A percentile compares a stretch with the other conserved stretches of the same genome.
These are phyloP conservation scores for Tiphia femorata DNA, from an alignment of 2,888 invertebrate species.

Conservation along the genomic window DNA sequence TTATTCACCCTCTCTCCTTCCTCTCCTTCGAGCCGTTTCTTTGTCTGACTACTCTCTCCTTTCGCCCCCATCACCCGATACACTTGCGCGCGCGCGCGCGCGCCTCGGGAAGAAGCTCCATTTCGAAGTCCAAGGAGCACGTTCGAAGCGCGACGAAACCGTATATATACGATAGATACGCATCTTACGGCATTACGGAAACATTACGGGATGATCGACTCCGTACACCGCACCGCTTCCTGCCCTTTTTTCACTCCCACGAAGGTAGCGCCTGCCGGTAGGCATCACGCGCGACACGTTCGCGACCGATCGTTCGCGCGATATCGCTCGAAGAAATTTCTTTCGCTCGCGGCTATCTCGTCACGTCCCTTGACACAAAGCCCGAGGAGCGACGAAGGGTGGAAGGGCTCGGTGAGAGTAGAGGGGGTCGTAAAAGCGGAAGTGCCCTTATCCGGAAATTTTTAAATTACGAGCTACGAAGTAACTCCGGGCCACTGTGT, in stretches of 20 bases:
- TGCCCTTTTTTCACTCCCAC: constrained; percentile 1
- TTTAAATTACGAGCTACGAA: too few relatives aligned
- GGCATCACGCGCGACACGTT: background rate
- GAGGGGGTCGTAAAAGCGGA: too few relatives aligned
- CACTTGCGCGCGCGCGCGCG: background rate
- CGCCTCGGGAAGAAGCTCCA: constrained; percentile 28
- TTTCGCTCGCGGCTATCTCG: too few relatives aligned
- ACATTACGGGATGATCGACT: constrained; percentile 44
- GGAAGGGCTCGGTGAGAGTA: too few relatives aligned
- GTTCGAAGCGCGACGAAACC: constrained; percentile 38
- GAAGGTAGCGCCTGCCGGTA: background rate
- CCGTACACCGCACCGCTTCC: constrained; percentile 9
- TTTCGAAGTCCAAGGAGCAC: constrained; percentile 39
- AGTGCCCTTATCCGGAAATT: too few relatives aligned
- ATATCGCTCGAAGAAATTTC: too few relatives aligned
- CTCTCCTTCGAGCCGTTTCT: constrained; percentile 10
- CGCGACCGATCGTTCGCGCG: background rate
- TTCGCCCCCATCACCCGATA: background rate
- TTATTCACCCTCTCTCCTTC: constrained; percentile 14
- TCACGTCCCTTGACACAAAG: too few relatives aligned
- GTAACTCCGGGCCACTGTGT: too few relatives aligned
- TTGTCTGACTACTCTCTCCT: background rate
- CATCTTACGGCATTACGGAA: constrained; percentile 40
- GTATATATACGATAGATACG: constrained; percentile 38
- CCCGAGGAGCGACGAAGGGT: too few relatives aligned